A percentile compares a stretch with the other conserved stretches of the same genome.
phyloP scores from a whole-genome alignment of 1,140 invertebrate species.

The Stenopsyche tienmushanensis region DNA sequence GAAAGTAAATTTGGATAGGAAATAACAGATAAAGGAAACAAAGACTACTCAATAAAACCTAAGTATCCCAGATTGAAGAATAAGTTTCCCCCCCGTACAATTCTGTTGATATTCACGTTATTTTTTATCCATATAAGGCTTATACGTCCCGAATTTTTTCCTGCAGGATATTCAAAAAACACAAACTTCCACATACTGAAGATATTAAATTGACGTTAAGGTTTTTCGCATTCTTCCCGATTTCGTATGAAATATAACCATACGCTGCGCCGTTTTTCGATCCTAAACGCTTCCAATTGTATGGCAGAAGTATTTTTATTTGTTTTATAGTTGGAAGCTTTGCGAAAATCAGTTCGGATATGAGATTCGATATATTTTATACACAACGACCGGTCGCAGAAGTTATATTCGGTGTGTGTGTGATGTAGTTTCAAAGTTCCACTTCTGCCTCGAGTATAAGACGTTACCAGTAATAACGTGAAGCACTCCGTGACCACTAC shows the following conservation, averaged over 20 bases:
- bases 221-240: slow-evolving; percentile 12
- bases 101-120: slow-evolving; percentile 15
- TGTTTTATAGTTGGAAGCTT: too few relatives aligned
- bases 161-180: not conserved
- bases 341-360: too few relatives aligned
- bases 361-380: too few relatives aligned
- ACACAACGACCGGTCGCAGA: too few relatives aligned
- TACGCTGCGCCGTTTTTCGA: too few relatives aligned
- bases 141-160: too few relatives aligned
- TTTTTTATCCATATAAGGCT: too few relatives aligned
- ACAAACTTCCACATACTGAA: slow-evolving; percentile 3
- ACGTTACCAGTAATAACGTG: slow-evolving; percentile 12
- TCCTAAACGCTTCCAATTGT: too few relatives aligned
- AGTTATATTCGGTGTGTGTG: too few relatives aligned
- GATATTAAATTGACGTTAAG: slow-evolving; percentile 21
- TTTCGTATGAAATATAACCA: too few relatives aligned
- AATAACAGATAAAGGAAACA: slow-evolving; percentile 39
- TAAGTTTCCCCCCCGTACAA: slow-evolving; percentile 10
- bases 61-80: slow-evolving; percentile 28
- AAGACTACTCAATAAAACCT: slow-evolving; percentile 30
- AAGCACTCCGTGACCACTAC: slow-evolving; percentile 15
- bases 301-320: too few relatives aligned
- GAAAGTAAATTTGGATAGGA: slow-evolving; percentile 34
- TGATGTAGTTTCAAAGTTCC: not conserved
- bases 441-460: not conserved